Conservation (phyloP, 2,888 invertebrate genomes). For the Tanytarsus gracilentus region DNA sequence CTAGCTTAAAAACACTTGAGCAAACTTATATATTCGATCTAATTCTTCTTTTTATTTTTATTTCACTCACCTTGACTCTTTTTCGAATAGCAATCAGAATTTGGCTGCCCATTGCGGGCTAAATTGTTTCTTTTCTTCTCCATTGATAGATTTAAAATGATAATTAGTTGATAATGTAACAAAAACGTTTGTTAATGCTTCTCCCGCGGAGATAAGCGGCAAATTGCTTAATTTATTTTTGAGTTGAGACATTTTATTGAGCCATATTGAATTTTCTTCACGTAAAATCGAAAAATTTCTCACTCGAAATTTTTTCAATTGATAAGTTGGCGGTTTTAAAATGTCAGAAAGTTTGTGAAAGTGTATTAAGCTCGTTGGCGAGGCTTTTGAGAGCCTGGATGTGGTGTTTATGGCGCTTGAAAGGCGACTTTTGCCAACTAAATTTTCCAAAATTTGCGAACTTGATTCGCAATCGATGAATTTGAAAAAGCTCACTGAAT, state of each 20-base stretch:
- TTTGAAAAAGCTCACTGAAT: too few relatives aligned
- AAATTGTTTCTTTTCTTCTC: slow-evolving; percentile 21
- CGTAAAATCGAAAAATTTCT: slow-evolving; percentile 20
- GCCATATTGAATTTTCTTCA: slow-evolving; percentile 18
- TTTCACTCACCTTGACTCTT: slow-evolving; percentile 7
- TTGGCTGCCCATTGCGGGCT: slow-evolving; percentile 16
- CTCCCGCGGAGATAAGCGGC: slow-evolving; percentile 19
- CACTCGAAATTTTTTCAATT: slow-evolving; percentile 1
- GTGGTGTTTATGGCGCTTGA: neutral
- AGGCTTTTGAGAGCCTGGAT: slow-evolving; percentile 7
- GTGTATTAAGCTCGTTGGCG: neutral
- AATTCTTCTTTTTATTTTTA: slow-evolving; percentile 16
- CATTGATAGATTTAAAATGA: slow-evolving; percentile 7
- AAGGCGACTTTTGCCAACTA: neutral
- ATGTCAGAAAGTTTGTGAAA: too few relatives aligned
- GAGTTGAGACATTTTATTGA: slow-evolving; percentile 17
- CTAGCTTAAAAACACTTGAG: neutral
- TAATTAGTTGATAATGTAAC: slow-evolving; percentile 3
- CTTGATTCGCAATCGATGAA: too few relatives aligned
- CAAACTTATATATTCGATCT: neutral
- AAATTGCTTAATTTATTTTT: neutral
- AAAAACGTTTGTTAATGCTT: slow-evolving; percentile 4
- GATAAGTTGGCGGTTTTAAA: neutral
- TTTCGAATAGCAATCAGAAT: slow-evolving; percentile 11
- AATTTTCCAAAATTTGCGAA: slow-evolving; percentile 17